These are phyloP conservation scores for Oedothorax gibbosus DNA, from an alignment of 1,140 invertebrate genomes.

Conservation along the genomic window DNA sequence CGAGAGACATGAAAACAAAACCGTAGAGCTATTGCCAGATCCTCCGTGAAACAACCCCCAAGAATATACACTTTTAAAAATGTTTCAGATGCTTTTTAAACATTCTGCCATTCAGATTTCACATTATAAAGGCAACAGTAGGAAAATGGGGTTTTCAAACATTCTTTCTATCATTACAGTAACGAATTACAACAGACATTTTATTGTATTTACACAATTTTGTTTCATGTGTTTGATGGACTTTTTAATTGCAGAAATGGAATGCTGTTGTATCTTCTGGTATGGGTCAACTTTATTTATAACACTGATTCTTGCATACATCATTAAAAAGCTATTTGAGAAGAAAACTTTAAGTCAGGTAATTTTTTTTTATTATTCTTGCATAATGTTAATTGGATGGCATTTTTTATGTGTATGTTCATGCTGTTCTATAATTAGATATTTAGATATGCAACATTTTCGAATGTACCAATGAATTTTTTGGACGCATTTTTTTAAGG, in stretches of 20 bases:
- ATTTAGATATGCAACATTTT: neutral
- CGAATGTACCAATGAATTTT: neutral
- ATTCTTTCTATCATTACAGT: no score
- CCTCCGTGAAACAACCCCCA: no score
- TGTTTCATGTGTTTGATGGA: no score
- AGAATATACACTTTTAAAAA: no score
- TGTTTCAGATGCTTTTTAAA: no score
- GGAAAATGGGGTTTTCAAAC: no score
- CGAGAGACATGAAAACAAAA: no score
- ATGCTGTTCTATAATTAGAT: neutral
- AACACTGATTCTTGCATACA: neutral
- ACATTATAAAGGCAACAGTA: no score
- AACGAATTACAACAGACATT: no score
- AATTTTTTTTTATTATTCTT: neutral
- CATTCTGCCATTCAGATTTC: no score
- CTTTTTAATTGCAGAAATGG: constrained; percentile 4
- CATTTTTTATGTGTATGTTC: neutral
- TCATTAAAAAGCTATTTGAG: constrained; percentile 9
- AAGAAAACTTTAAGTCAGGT: neutral
- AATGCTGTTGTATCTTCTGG: neutral
- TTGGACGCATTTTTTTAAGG: constrained; percentile 1
- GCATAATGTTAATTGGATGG: neutral
- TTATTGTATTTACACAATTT: no score
- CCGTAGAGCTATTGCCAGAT: no score
- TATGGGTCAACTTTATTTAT: neutral